Percentiles rank a stretch among this genome's conserved stretches.
Evolutionary conservation across 2,113 vertebrate genomes (phyloP).

Genomic region (Myxocyprinus asiaticus): DNA sequence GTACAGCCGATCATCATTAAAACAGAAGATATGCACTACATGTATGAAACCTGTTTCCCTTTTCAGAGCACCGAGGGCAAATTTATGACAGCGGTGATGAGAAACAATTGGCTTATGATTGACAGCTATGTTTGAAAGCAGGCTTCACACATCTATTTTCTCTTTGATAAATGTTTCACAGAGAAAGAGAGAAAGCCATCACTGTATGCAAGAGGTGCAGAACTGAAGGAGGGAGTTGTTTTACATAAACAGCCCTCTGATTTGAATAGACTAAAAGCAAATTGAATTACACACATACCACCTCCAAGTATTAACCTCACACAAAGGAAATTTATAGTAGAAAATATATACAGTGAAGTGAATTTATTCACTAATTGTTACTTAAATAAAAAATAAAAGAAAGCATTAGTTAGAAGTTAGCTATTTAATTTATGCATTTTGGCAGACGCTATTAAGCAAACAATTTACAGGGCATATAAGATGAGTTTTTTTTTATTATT

Average conservation of each 20-base stretch:
- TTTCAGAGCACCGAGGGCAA: not conserved
- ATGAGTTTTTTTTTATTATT: too few species aligned
- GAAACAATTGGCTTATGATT: not conserved
- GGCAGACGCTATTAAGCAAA: too few species aligned
- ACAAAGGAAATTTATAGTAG: too few species aligned
- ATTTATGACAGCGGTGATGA: not conserved
- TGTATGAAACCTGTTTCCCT: not conserved
- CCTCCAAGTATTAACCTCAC: not conserved
- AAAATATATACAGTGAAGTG: too few species aligned
- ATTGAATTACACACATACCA: not conserved
- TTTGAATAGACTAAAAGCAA: not conserved
- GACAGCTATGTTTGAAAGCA: not conserved
- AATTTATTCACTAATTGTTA: too few species aligned
- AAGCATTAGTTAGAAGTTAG: too few species aligned
- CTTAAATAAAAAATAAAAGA: too few species aligned
- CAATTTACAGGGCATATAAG: too few species aligned
- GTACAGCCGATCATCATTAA: not conserved
- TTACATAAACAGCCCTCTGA: not conserved
- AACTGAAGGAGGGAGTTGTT: not conserved
- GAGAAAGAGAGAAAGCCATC: not conserved
- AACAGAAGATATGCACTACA: not conserved
- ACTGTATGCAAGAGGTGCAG: not conserved
- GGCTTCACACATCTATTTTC: constrained; percentile 6
- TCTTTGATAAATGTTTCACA: constrained; percentile 16
- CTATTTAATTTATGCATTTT: too few species aligned